Evolutionary conservation across 2,113 vertebrate species (phyloP), one percentile per base, ranked within the genome.

Genomic region (Clarias gariepinus): DNA sequence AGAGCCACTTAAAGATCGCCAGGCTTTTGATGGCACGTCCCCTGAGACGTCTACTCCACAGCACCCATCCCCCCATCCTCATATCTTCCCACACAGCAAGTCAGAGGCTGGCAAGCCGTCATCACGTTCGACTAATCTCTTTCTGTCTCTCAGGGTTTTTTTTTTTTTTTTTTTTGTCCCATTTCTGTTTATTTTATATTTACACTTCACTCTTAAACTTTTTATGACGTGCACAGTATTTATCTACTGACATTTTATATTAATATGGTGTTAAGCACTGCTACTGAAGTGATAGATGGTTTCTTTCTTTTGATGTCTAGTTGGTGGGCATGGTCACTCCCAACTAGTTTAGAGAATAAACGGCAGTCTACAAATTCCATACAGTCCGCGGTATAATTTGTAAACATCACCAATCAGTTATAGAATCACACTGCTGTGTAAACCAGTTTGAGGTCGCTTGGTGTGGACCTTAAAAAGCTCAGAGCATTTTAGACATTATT

Each of bases 71-170:
- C n/a, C 55, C 79, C 82, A 89, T 73, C 90, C 92, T 74, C 76
- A 88, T 91, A 88, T 92, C 92, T 91, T 88, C 92, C 91, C 91
- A 93, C 92, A 92, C 92, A 91, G 81, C 86, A 85, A 47, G 77
- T 88, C 91, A 88, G 90, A 91, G 66, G 93, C 92, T 92, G 93
- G 91, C 89, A 92, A 92, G 85, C 87, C 88, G 12, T 90, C 86
- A 82, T 92, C 92, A 91, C 90, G 85, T 85, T 91, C 76, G 90
- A 23, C 28, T 90, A 90, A 73, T 91, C 33, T 36, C 33, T 36
- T 36, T 36, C 33, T 36, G 33, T 36, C 33, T 36, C 33, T 36
- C 33, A 36, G 33, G 3, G 33, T 36, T 36, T 36, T n/a, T n/a
- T n/a, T n/a, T n/a, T n/a, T n/a, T n/a, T n/a, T n/a, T n/a, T n/a